Evolutionary conservation across 2,888 invertebrate species (phyloP).

Genomic region (Tenthredo livida): DNA sequence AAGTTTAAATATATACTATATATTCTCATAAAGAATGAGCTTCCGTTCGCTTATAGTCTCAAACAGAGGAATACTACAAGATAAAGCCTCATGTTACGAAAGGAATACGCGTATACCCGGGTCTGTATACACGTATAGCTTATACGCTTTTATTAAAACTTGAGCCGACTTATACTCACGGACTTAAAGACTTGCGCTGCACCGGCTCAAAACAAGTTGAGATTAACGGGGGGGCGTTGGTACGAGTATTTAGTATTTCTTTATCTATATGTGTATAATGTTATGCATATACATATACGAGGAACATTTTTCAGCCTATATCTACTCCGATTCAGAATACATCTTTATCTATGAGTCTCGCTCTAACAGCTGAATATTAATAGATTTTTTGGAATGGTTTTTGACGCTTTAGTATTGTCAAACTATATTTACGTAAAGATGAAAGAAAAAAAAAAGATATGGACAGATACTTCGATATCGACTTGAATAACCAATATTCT

Average conservation of each 20-base stretch:
- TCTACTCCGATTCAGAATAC: not conserved
- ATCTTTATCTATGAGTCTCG: not conserved
- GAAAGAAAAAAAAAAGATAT: not conserved
- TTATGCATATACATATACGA: not conserved
- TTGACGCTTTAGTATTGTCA: not conserved
- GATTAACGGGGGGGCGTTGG: not conserved
- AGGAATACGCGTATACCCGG: not conserved
- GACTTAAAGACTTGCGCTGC: not conserved
- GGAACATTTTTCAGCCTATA: not conserved
- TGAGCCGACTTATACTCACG: not conserved
- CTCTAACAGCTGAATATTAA: not conserved
- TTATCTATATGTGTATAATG: not conserved
- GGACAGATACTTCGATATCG: not conserved
- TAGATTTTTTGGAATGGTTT: not conserved
- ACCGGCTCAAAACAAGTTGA: not conserved
- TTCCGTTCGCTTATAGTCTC: slow-evolving; percentile 11
- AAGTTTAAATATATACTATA: slow-evolving; percentile 9
- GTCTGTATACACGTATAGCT: not conserved
- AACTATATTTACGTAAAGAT: not conserved
- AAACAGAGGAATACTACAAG: not conserved
- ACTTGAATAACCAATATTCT: not conserved
- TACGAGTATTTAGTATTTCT: not conserved
- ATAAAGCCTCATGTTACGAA: not conserved
- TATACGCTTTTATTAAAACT: not conserved
- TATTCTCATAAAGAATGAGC: slow-evolving; percentile 21